phyloP scores from a whole-genome alignment of 1,140 invertebrate genomes.

The Caenorhabditis latens region DNA sequence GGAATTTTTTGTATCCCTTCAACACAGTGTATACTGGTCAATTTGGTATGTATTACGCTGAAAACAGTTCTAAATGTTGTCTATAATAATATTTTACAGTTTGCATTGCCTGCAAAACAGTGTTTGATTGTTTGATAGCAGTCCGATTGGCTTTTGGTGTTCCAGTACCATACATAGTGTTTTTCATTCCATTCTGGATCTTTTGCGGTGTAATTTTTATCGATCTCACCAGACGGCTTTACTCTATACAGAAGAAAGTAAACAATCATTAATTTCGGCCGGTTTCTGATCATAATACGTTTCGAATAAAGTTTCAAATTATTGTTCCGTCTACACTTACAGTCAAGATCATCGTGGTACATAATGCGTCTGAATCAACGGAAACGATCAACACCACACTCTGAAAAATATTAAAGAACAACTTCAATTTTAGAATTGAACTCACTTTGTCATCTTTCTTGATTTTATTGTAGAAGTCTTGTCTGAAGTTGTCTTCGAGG shows the following conservation, averaged over 20 bases:
- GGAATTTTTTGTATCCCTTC: conserved; percentile 17
- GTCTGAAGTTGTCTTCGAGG: conserved; percentile 41
- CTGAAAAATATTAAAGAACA: conserved; percentile 10
- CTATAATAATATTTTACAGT: conserved; percentile 31
- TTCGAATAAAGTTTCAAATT: too few relatives aligned
- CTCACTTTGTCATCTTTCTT: conserved; percentile 10
- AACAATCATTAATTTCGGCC: not conserved
- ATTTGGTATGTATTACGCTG: not conserved
- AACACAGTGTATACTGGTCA: conserved; percentile 48
- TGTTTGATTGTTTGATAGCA: conserved; percentile 34
- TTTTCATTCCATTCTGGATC: conserved; percentile 47
- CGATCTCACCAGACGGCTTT: conserved; percentile 45
- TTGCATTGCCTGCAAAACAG: conserved; percentile 23
- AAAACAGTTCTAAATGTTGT: not conserved
- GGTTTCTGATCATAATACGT: not conserved
- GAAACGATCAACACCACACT: conserved; percentile 23
- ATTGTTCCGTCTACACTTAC: conserved; percentile 10
- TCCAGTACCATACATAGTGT: not conserved
- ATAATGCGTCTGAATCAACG: conserved; percentile 52
- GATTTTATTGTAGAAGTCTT: conserved; percentile 41
- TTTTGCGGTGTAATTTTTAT: conserved; percentile 47
- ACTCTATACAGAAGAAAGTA: conserved; percentile 42
- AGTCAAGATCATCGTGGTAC: conserved; percentile 52
- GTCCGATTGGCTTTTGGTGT: not conserved
- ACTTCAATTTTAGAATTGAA: too few relatives aligned